Evolutionary conservation across 1,140 invertebrate genomes (phyloP).

Genomic region (Drosophila arawakana): DNA sequence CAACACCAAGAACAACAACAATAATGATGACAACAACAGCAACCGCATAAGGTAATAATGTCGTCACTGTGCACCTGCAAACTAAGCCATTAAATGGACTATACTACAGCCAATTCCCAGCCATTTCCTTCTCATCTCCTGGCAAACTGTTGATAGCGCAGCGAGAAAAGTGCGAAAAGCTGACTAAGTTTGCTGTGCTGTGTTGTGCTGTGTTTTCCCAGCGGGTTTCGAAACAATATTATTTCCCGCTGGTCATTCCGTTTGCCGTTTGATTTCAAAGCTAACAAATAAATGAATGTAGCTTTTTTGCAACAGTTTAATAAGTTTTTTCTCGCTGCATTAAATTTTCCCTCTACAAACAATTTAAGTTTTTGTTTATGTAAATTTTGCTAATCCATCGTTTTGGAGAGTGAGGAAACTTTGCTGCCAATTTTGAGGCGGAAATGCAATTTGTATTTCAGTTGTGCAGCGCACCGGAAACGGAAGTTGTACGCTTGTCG

Average conservation of each 20-base stretch:
- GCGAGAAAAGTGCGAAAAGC: slow-evolving; percentile 8
- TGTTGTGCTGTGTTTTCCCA: slow-evolving; percentile 11
- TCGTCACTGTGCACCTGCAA: slow-evolving; percentile 59
- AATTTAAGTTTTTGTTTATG: slow-evolving; percentile 7
- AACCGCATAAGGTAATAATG: slow-evolving; percentile 64
- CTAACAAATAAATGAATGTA: slow-evolving; percentile 51
- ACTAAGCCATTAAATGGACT: slow-evolving; percentile 55
- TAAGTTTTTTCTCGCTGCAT: background rate
- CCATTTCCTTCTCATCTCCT: background rate
- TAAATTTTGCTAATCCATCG: slow-evolving; percentile 50
- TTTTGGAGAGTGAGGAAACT: background rate
- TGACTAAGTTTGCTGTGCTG: slow-evolving; percentile 12
- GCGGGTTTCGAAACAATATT: slow-evolving; percentile 15
- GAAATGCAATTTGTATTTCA: slow-evolving; percentile 72
- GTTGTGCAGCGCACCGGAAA: slow-evolving; percentile 49
- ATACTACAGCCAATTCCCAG: background rate
- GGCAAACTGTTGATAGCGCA: slow-evolving; percentile 59
- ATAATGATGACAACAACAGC: slow-evolving; percentile 21
- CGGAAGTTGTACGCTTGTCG: slow-evolving; percentile 69
- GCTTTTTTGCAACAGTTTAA: slow-evolving; percentile 2
- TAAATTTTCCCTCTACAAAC: slow-evolving; percentile 43
- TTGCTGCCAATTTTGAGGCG: slow-evolving; percentile 46
- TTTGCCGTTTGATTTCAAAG: slow-evolving; percentile 9
- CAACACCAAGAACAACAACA: slow-evolving; percentile 28
- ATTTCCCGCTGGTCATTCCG: slow-evolving; percentile 28